A percentile compares a stretch with the other conserved stretches of the same genome.
Conservation (phyloP, 2,797 vertebrate genomes). For the Schizopygopsis pylzovi region DNA sequence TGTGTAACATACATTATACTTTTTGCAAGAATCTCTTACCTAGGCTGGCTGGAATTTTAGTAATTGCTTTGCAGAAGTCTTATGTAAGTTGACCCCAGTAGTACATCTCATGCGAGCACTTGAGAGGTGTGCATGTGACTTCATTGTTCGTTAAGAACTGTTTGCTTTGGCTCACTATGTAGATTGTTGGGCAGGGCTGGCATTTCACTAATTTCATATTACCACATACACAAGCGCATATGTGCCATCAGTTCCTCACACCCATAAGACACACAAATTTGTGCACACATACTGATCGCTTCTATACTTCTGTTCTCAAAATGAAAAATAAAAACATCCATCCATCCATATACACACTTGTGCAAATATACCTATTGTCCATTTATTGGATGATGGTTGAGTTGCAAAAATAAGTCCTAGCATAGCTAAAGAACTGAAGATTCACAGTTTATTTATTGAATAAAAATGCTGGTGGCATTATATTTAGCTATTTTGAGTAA, state of each 20-base stretch:
- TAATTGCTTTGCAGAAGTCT: neutral
- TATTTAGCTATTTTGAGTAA: neutral
- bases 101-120: neutral
- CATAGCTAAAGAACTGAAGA: neutral
- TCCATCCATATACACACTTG: neutral
- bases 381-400: constrained; percentile 16
- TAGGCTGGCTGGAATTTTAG: neutral
- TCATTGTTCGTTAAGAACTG: constrained; percentile 20
- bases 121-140: constrained; percentile 29
- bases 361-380: neutral
- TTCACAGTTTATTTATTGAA: neutral
- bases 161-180: constrained; percentile 32
- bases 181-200: constrained; percentile 32
- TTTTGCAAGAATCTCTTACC: neutral
- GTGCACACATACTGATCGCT: neutral
- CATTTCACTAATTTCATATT: neutral
- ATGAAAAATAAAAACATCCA: neutral
- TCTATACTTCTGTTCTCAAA: neutral
- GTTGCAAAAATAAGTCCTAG: neutral
- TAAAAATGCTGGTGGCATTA: neutral
- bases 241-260: constrained; percentile 14
- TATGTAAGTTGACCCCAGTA: constrained; percentile 10
- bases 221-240: constrained; percentile 15
- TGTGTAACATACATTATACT: neutral
- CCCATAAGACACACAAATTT: constrained; percentile 24